phyloP scores from a whole-genome alignment of 2,113 vertebrate species.

The Strigops habroptila region DNA sequence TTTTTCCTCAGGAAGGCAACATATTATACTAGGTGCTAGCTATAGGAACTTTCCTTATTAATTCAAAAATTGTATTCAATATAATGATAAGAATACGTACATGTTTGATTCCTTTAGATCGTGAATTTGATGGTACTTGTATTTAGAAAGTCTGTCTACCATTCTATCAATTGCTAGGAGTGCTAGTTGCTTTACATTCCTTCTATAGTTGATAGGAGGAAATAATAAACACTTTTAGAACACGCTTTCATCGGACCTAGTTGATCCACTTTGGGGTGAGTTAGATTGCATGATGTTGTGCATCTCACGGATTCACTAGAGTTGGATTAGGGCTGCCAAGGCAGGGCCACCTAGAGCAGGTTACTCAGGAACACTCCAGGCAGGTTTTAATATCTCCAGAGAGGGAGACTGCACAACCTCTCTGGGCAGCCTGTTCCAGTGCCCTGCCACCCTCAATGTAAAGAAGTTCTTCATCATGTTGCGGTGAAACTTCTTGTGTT shows the following conservation, averaged over 20 bases:
- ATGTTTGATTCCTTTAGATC: not conserved
- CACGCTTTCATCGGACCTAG: not conserved
- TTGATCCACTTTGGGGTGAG: not conserved
- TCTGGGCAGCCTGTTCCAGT: not conserved
- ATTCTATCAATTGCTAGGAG: not conserved
- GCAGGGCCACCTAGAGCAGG: not conserved
- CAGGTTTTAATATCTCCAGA: not conserved
- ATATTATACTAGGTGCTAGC: not conserved
- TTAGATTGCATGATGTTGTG: not conserved
- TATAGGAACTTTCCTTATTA: not conserved
- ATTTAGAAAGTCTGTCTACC: not conserved
- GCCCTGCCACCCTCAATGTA: not conserved
- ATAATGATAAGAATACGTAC: not conserved
- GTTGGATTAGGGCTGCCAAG: not conserved
- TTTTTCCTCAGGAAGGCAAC: not conserved
- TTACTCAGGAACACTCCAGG: not conserved
- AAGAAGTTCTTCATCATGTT: not conserved
- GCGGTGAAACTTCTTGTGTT: not conserved
- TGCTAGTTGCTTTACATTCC: not conserved
- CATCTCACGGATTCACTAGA: not conserved
- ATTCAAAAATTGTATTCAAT: not conserved
- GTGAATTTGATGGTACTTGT: not conserved
- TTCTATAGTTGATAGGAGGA: not conserved
- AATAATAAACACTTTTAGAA: not conserved
- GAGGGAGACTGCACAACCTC: not conserved